phyloP scores from a whole-genome alignment of 1,140 invertebrate genomes.

The Papilio dardanus region DNA sequence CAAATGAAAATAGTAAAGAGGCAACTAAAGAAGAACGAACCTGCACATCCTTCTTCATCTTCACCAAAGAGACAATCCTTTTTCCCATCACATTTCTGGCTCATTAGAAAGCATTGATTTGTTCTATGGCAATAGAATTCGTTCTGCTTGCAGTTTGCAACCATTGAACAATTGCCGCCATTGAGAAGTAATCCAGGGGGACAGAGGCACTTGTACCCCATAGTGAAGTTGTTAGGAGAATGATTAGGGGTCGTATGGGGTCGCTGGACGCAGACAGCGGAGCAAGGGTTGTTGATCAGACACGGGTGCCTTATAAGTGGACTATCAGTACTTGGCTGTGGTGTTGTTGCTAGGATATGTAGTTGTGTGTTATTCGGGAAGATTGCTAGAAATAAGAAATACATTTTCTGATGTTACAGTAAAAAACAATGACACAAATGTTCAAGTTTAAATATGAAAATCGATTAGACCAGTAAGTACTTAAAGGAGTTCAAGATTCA shows the following conservation, averaged over 20 bases:
- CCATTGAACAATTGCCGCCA: constrained; percentile 80
- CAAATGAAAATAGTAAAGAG: neutral
- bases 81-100: constrained; percentile 87
- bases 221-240: constrained; percentile 37
- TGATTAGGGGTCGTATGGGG: constrained; percentile 51
- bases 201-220: constrained; percentile 83
- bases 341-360: constrained; percentile 56
- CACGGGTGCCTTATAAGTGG: constrained; percentile 84
- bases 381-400: constrained; percentile 57
- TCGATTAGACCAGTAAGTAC: neutral
- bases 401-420: neutral
- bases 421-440: neutral
- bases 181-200: constrained; percentile 82
- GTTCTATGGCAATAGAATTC: constrained; percentile 84
- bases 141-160: constrained; percentile 75
- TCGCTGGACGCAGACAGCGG: constrained; percentile 87
- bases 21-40: constrained; percentile 48
- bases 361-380: constrained; percentile 64
- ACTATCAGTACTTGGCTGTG: constrained; percentile 37
- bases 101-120: constrained; percentile 84
- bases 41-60: constrained; percentile 86
- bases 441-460: neutral
- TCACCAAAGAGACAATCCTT: constrained; percentile 86
- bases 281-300: constrained; percentile 86
- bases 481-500: too few species aligned